Evolutionary conservation across 2,797 vertebrate species (phyloP), one percentile per base, ranked within the genome.

Genomic region (Sebastes dallii): DNA sequence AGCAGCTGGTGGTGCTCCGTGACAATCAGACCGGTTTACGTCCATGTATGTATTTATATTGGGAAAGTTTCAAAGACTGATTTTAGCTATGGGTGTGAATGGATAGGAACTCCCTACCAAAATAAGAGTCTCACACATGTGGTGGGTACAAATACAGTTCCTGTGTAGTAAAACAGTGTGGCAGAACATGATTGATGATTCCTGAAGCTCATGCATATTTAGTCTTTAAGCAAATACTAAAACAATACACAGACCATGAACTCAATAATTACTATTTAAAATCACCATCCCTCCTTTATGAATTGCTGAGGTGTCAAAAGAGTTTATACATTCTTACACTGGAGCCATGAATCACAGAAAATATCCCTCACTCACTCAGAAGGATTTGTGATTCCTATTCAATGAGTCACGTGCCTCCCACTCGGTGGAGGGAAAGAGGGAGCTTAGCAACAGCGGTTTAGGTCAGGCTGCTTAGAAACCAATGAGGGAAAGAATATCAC

Each of bases 401-500:
- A 93, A 77, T 86, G 80, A 80, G 84, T 90, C 92, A 92, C 75
- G 52, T 92, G 90, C 61, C 73, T 91, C 78, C 59, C 66, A 74
- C 77, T 90, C 82, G 88, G 46, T 84, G 88, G 88, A 88, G 85
- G 88, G 88, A 93, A 90, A 87, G 59, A 70, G 36, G 83, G 81
- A 82, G 88, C 91, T 90, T 93, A 92, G 94, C 92, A 94, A 93
- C 92, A 92, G 90, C 71, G 64, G 79, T 80, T 90, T 89, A 88
- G 84, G 78, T 90, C 73, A 71, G 75, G 71, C 82, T 90, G 82
- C 86, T 84, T 79, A 62, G 80, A 91, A 88, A 93, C 88, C 89
- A 89, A 69, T 72, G 66, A 82, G 75, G 62, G 39, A 83, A 79
- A 66, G 56, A 60, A 67, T 83, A 83, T 82, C 75, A 73, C 39